A percentile compares a stretch with the other conserved stretches of the same genome.
Evolutionary conservation across 2,797 vertebrate species (phyloP).

Genomic region (Crocidura indochinensis): DNA sequence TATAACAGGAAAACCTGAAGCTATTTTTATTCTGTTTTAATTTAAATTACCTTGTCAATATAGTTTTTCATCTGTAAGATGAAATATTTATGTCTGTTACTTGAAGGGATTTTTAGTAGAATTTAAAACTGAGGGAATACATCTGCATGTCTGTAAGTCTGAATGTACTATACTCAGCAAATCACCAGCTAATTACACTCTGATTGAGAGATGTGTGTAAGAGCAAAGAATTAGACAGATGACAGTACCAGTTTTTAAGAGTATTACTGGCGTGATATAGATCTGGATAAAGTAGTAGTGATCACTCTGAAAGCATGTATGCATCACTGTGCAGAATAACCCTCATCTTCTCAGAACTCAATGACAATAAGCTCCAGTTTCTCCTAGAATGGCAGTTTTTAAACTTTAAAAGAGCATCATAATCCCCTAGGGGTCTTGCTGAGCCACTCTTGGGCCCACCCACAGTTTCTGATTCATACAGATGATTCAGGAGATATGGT

Average conservation of each 20-base stretch:
- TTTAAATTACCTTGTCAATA: conserved; percentile 27
- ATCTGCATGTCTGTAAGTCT: neutral
- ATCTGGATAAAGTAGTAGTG: neutral
- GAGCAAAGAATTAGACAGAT: neutral
- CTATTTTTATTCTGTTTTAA: conserved; percentile 14
- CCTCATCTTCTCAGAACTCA: neutral
- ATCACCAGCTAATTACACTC: neutral
- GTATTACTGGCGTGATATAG: neutral
- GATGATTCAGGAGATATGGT: neutral
- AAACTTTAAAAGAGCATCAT: neutral
- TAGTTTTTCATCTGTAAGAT: conserved; percentile 41
- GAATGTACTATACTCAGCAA: neutral
- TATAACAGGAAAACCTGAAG: neutral
- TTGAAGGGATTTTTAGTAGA: conserved; percentile 12
- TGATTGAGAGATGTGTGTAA: neutral
- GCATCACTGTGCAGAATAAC: neutral
- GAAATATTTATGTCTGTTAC: neutral
- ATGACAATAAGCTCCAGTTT: neutral
- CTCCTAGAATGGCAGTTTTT: neutral
- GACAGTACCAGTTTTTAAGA: conserved; percentile 24
- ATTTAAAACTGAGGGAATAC: neutral
- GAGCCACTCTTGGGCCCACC: neutral
- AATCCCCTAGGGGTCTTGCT: neutral
- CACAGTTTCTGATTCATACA: neutral
- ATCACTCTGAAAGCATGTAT: neutral